Evolutionary conservation across 2,797 vertebrate species (phyloP).

Genomic region (Coccyzus lansbergi): DNA sequence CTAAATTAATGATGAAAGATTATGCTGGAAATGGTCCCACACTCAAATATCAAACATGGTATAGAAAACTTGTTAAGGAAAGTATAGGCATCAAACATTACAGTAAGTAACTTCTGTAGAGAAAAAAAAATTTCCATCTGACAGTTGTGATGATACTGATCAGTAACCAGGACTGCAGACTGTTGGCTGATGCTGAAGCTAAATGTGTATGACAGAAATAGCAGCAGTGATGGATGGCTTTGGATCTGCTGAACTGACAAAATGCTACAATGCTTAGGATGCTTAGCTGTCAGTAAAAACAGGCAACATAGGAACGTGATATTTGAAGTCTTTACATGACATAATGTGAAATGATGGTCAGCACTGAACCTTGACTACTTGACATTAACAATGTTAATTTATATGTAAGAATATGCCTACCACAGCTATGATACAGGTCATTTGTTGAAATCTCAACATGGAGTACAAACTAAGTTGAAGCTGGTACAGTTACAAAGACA

Average conservation of each 20-base stretch:
- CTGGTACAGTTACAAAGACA: neutral
- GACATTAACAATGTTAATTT: slow-evolving; percentile 68
- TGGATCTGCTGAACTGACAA: slow-evolving; percentile 71
- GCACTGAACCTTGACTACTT: slow-evolving; percentile 73
- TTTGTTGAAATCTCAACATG: slow-evolving; percentile 43
- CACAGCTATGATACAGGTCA: slow-evolving; percentile 39
- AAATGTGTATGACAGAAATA: slow-evolving; percentile 75
- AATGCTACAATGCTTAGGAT: slow-evolving; percentile 67
- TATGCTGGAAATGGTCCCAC: neutral
- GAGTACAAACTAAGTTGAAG: slow-evolving; percentile 2
- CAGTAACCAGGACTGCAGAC: slow-evolving; percentile 67
- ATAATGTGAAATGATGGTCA: slow-evolving; percentile 74
- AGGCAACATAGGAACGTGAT: slow-evolving; percentile 68
- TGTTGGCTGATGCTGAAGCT: slow-evolving; percentile 75
- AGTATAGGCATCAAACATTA: neutral
- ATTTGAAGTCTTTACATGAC: slow-evolving; percentile 70
- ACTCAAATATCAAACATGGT: neutral
- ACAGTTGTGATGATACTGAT: slow-evolving; percentile 61
- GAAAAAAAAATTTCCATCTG: slow-evolving; percentile 17
- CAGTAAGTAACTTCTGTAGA: neutral
- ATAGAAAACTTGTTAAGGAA: neutral
- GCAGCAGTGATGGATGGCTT: slow-evolving; percentile 77
- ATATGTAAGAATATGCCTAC: slow-evolving; percentile 60
- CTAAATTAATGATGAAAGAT: neutral
- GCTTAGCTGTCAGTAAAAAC: slow-evolving; percentile 76